Evolutionary conservation across 2,797 vertebrate genomes (phyloP).

Genomic region (Glossophaga mutica): DNA sequence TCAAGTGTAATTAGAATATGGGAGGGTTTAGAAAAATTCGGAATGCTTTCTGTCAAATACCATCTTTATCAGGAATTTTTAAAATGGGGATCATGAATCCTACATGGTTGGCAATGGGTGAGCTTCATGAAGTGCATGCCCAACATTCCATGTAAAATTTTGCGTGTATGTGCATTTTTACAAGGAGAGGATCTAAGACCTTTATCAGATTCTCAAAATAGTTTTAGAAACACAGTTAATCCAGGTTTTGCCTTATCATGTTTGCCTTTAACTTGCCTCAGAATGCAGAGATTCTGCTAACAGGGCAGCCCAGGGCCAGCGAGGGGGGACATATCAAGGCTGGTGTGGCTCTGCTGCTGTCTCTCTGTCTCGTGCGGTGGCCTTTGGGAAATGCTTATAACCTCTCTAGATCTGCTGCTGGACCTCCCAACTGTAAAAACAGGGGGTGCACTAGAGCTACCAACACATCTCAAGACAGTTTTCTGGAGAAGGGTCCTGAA

Average conservation of each 20-base stretch:
- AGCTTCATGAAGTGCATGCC: not conserved
- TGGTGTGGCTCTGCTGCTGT: not conserved
- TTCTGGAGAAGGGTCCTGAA: not conserved
- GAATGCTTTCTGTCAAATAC: constrained; percentile 44
- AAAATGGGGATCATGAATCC: not conserved
- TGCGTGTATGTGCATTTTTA: not conserved
- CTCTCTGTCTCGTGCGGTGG: not conserved
- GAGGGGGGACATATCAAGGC: not conserved
- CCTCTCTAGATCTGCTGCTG: not conserved
- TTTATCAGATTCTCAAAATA: not conserved
- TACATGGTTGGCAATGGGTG: not conserved
- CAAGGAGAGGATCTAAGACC: not conserved
- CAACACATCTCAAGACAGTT: not conserved
- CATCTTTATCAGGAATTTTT: not conserved
- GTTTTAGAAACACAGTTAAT: not conserved
- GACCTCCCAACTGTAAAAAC: not conserved
- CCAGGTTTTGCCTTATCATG: not conserved
- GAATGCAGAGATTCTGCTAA: not conserved
- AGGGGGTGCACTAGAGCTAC: not conserved
- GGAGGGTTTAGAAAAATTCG: not conserved
- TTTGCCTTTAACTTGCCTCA: not conserved
- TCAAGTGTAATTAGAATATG: constrained; percentile 54
- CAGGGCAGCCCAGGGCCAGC: not conserved
- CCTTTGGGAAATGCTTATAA: not conserved
- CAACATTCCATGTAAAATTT: not conserved